phyloP scores from a whole-genome alignment of 2,797 vertebrate genomes.

The Myoxocephalus aenaeus region DNA sequence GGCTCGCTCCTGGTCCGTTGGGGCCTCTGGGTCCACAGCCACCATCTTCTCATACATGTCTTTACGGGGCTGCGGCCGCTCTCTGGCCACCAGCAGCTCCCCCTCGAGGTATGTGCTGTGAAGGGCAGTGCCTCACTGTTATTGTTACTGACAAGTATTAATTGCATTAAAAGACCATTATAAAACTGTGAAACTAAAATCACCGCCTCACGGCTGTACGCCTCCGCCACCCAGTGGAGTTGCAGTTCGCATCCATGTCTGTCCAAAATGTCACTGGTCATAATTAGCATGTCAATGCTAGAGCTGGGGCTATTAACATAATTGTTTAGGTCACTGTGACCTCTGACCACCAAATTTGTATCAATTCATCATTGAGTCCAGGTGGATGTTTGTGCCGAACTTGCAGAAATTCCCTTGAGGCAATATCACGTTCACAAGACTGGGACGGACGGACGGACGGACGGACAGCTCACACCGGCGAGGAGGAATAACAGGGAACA shows the following conservation, averaged over 20 bases:
- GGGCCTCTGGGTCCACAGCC: conserved; percentile 87
- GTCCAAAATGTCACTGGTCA: background rate
- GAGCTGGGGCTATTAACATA: background rate
- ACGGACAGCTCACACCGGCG: no score
- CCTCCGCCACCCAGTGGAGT: background rate
- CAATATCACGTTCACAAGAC: no score
- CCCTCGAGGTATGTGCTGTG: conserved; percentile 89
- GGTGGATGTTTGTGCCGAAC: no score
- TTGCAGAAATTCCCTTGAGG: no score
- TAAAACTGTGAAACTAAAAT: background rate
- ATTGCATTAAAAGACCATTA: background rate
- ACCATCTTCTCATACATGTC: conserved; percentile 94
- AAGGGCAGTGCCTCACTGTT: conserved; percentile 11
- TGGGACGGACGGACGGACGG: no score
- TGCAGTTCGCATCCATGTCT: background rate
- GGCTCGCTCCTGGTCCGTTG: conserved; percentile 82
- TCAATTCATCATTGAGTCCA: no score
- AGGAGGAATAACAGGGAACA: background rate
- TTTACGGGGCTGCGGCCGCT: conserved; percentile 84
- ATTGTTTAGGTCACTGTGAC: background rate
- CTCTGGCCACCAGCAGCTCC: conserved; percentile 83
- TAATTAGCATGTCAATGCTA: no score
- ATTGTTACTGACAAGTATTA: background rate
- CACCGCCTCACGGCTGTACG: background rate
- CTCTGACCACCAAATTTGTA: no score